phyloP scores from a whole-genome alignment of 2,113 vertebrate species.

The Laticauda laticaudata region DNA sequence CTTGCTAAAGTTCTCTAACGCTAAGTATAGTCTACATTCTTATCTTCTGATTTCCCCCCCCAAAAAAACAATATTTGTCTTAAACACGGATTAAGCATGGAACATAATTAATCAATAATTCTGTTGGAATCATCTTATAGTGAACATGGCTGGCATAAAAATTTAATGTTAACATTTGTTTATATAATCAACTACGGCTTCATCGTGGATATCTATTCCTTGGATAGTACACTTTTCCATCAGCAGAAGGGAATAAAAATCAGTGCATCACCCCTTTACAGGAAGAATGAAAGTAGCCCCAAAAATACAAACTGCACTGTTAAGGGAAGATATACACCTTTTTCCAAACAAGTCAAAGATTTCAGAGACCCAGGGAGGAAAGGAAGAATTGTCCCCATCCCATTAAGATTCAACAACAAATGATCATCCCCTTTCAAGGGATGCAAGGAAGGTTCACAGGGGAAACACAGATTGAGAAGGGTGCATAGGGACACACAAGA shows the following conservation, averaged over 20 bases:
- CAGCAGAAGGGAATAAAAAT: not conserved
- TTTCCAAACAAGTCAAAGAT: not conserved
- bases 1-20: not conserved
- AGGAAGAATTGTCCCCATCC: not conserved
- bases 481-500: not conserved
- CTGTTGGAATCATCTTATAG: not conserved
- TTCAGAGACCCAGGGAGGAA: not conserved
- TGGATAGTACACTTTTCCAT: not conserved
- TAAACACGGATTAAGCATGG: conserved; percentile 10
- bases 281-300: not conserved
- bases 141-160: not conserved
- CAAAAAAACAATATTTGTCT: not conserved
- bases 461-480: not conserved
- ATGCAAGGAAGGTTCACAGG: not conserved
- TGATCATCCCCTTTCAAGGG: not conserved
- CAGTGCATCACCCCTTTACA: not conserved
- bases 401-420: not conserved
- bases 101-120: conserved; percentile 10
- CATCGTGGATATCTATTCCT: not conserved
- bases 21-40: not conserved
- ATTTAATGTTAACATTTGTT: conserved; percentile 11
- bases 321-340: not conserved
- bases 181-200: conserved; percentile 30
- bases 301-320: not conserved
- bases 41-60: not conserved